Evolutionary conservation across 2,797 vertebrate species (phyloP).

Genomic region (Oreochromis mossambicus): DNA sequence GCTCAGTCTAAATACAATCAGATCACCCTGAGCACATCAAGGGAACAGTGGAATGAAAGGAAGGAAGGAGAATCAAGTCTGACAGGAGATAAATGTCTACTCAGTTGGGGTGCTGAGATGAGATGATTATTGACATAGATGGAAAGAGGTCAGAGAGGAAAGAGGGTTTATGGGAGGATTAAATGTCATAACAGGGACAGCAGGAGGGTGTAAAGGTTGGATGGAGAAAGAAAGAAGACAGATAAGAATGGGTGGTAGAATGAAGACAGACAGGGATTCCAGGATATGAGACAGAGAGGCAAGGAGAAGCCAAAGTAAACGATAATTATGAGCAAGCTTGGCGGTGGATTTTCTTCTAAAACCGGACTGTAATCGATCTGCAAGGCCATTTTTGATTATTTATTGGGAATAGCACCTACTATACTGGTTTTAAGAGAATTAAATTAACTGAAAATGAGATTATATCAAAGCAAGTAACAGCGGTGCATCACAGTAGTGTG

Average conservation of each 20-base stretch:
- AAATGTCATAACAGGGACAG: constrained; percentile 39
- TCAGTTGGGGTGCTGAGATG: neutral
- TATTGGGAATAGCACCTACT: neutral
- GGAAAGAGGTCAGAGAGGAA: constrained; percentile 12
- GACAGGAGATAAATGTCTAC: neutral
- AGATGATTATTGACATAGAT: constrained; percentile 28
- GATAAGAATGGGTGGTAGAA: neutral
- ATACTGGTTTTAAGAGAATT: neutral
- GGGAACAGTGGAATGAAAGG: neutral
- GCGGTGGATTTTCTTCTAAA: neutral
- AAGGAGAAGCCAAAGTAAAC: neutral
- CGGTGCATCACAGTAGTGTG: neutral
- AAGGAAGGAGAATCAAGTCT: neutral
- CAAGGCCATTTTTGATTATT: neutral
- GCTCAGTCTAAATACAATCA: neutral
- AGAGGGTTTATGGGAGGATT: constrained; percentile 9
- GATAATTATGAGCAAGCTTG: neutral
- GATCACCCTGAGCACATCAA: neutral
- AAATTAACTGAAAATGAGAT: neutral
- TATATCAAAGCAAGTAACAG: neutral
- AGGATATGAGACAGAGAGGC: neutral
- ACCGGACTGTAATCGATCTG: neutral
- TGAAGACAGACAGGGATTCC: neutral
- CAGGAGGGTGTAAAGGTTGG: neutral
- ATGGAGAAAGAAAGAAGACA: neutral